Base-by-base conservation (phyloP, 2,797 vertebrate genomes). In the Cercopithecus neglectus region DNA sequence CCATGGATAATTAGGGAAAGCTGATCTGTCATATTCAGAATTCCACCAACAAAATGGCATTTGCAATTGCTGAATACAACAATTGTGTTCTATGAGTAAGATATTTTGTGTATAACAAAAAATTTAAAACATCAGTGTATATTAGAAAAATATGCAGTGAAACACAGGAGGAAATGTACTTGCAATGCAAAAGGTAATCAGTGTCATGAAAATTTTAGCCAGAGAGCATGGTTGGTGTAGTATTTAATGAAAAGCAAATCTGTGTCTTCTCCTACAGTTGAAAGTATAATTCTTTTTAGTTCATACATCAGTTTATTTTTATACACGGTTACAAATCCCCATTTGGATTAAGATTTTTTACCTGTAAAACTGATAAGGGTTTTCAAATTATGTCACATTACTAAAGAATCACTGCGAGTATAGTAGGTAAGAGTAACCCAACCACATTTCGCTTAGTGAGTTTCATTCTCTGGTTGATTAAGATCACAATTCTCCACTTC, bases 311-410 rank as follows among this genome's bases (percentile, higher is more conserved):
- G 26, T 16, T 75, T 50, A 22, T 70, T 86, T 94, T 59, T 89
- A 86, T 74, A 90, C 39, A 75, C 1, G 84, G 5, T 81, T 87
- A 50, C 5, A 48, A 81, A 39, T 76, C 70, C 41, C 33, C 44
- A 72, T 93, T 95, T 86, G 28, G 4, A 64, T 75, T 89, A 53
- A 44, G 55, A 72, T 24, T 93, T 95, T 97, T 94, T 26, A 46
- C 41, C 64, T 41, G 13, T 70, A 81, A 61, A 61, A 88, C 12
- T 53, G 26, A 41, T 41, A 48, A 28, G 41, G 39, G 26, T 1
- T 97, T 93, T 93, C 41, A 30, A 87, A 50, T 39, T 87, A 41
- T 41, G 36, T 41, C 28, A 74, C 26, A 28, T 41, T 26, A 78
- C 92, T 61, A 84, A 89, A 83, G 39, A 91, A 55, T 48, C 64